A percentile compares a stretch with the other conserved stretches of the same genome.
phyloP scores from a whole-genome alignment of 2,113 vertebrate species.

The Lamprologus sp. region DNA sequence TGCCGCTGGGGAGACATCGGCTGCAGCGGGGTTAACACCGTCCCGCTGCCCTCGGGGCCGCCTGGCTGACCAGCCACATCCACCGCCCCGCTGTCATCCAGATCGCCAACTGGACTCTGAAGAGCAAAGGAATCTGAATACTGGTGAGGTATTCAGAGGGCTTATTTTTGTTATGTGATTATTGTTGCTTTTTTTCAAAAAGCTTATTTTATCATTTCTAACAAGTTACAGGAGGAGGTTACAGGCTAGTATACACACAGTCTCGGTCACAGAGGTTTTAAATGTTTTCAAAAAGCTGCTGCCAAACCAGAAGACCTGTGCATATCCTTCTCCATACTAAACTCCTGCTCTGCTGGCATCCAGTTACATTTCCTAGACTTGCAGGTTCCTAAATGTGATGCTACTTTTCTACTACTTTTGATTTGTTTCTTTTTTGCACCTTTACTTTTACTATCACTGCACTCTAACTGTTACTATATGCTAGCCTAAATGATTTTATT shows the following conservation, averaged over 20 bases:
- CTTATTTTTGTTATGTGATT: not conserved
- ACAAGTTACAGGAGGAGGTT: not conserved
- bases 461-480: not conserved
- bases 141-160: not conserved
- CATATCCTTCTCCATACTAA: not conserved
- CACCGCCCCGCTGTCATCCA: slow-evolving; percentile 83
- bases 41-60: slow-evolving; percentile 84
- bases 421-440: not conserved
- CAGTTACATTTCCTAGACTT: not conserved
- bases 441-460: not conserved
- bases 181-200: not conserved
- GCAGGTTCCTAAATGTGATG: not conserved
- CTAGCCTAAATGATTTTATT: not conserved
- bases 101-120: slow-evolving; percentile 88
- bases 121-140: not conserved
- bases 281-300: not conserved
- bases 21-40: slow-evolving; percentile 90
- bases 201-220: not conserved
- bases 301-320: not conserved
- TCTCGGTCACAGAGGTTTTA: not conserved
- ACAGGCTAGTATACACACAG: not conserved
- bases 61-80: slow-evolving; percentile 80
- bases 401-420: not conserved
- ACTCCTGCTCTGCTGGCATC: not conserved
- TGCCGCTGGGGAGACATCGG: slow-evolving; percentile 97